These are phyloP conservation scores for Drosophila borealis DNA, from an alignment of 2,888 invertebrate genomes.

Conservation along the genomic window DNA sequence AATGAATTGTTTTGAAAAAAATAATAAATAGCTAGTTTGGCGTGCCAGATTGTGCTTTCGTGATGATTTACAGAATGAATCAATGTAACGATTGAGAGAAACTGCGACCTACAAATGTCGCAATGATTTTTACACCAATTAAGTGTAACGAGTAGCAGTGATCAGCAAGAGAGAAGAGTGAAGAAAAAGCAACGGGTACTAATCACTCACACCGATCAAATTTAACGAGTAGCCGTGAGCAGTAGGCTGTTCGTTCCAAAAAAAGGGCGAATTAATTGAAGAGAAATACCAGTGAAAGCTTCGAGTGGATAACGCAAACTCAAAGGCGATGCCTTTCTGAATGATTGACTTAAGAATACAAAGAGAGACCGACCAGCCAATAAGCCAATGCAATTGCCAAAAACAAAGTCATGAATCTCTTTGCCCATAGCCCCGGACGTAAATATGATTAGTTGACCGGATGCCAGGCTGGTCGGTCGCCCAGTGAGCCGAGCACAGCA, in stretches of 20 bases:
- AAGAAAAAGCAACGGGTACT: too few relatives aligned
- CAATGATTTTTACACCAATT: not conserved
- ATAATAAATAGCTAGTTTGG: not conserved
- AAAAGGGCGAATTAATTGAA: not conserved
- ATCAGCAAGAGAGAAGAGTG: too few relatives aligned
- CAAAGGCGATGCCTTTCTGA: not conserved
- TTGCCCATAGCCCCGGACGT: not conserved
- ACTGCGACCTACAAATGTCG: not conserved
- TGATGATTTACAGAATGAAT: too few relatives aligned
- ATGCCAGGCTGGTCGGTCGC: slow-evolving; percentile 2
- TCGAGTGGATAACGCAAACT: not conserved
- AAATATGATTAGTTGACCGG: slow-evolving; percentile 20
- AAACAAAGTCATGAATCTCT: slow-evolving; percentile 3
- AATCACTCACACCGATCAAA: too few relatives aligned
- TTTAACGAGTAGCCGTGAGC: too few relatives aligned
- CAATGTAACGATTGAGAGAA: not conserved
- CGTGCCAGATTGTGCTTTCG: not conserved
- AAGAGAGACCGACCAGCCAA: not conserved
- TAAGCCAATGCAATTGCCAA: slow-evolving; percentile 1
- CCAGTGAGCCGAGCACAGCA: not conserved
- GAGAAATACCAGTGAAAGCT: not conserved
- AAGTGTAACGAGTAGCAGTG: not conserved
- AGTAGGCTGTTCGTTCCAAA: too few relatives aligned
- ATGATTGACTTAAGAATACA: slow-evolving; percentile 1
- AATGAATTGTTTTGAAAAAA: not conserved